Base-by-base conservation (phyloP, 2,888 invertebrate species). In the Lochmaea capreae region DNA sequence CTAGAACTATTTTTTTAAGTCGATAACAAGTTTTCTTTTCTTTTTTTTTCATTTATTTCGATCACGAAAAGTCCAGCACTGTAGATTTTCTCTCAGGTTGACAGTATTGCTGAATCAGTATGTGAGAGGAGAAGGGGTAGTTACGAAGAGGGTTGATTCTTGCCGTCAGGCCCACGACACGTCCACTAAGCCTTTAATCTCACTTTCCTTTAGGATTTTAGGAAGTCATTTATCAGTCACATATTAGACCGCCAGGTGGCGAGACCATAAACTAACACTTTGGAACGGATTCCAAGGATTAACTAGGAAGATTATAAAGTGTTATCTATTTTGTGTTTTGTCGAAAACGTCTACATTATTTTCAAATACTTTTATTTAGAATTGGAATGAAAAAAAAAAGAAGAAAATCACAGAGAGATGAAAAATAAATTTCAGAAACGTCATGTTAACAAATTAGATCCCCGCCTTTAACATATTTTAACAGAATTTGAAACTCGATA, bases 161-260 rank as follows among this genome's bases (percentile, higher is more conserved):
- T 82, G 83, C 81, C 82, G 81, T 82, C 82, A 81, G 82, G 81
- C 83, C 80, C 83, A 83, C 84, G 83, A 85, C 85, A 85, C 85
- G 85, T 84, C 84, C 84, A 83, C 84, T 86, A 86, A 86, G 85
- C 86, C 83, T 83, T 83, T 87, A 87, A 87, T 86, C 87, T 85
- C 83, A 83, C 82, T 84, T 87, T 87, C 87, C 87, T 85, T 83
- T 84, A 79, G 84, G 85, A 86, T 85, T 86, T 86, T 86, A 85
- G 87, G 87, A 87, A 87, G 87, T 87, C 87, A 86, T 87, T 85
- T 84, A 86, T 87, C 87, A 87, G 82, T 80, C 83, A 83, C 82
- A 84, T 84, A 83, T 85, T 85, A 83, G 81, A 82, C 83, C 83
- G 83, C 86, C 87, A 87, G 86, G 86, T 87, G 87, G 84, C 83